A percentile compares a stretch with the other conserved stretches of the same genome.
These are phyloP conservation scores for Bactericera cockerelli DNA, from an alignment of 1,140 invertebrate genomes.

Conservation along the genomic window DNA sequence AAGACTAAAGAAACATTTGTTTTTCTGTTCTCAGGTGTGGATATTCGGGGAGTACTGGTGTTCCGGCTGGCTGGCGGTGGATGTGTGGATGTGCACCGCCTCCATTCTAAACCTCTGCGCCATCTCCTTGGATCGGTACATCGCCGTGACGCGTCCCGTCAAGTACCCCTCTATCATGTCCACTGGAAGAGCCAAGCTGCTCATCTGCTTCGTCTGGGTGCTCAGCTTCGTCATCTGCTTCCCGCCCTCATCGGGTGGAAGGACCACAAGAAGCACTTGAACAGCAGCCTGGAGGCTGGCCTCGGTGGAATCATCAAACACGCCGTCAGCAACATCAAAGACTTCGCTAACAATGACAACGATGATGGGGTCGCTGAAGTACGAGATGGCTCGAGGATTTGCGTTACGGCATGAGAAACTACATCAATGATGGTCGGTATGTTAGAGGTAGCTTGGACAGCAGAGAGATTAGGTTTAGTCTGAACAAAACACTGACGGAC, in stretches of 20 bases:
- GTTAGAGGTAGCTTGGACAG: neutral
- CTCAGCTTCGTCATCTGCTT: slow-evolving; percentile 93
- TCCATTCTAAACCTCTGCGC: slow-evolving; percentile 85
- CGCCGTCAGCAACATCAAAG: slow-evolving; percentile 9
- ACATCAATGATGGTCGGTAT: neutral
- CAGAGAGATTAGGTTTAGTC: neutral
- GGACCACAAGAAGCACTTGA: slow-evolving; percentile 36
- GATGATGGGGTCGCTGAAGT: neutral
- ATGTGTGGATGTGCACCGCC: slow-evolving; percentile 94
- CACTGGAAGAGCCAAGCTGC: slow-evolving; percentile 62
- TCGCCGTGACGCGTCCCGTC: slow-evolving; percentile 85
- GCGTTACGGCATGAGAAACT: neutral
- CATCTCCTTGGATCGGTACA: slow-evolving; percentile 84
- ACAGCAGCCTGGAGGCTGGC: neutral
- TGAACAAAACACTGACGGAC: neutral
- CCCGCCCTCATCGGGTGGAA: slow-evolving; percentile 91
- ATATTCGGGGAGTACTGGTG: slow-evolving; percentile 86
- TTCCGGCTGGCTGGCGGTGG: slow-evolving; percentile 80
- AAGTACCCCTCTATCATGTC: slow-evolving; percentile 89
- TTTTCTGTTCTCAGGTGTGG: slow-evolving; percentile 57
- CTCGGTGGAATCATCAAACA: slow-evolving; percentile 7
- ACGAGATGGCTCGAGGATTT: neutral
- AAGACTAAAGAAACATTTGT: no score
- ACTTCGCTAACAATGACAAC: neutral
- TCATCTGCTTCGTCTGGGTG: slow-evolving; percentile 85